These are phyloP conservation scores for Pipa parva DNA, from an alignment of 2,113 vertebrate species.

Conservation along the genomic window DNA sequence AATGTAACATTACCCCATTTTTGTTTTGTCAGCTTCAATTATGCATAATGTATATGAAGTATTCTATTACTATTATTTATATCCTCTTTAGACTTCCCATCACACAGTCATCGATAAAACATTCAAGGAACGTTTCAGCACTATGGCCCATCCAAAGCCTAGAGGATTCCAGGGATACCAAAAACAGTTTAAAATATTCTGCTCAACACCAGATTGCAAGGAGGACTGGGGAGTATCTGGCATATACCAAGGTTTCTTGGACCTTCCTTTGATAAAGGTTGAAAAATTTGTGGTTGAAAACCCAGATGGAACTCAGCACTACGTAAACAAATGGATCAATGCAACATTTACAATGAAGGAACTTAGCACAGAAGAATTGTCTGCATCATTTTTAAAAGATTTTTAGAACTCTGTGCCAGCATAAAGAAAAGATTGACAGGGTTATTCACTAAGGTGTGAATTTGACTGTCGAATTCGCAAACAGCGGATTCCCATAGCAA, in stretches of 20 bases:
- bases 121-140: slow-evolving; percentile 53
- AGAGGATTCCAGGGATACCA: slow-evolving; percentile 38
- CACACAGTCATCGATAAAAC: slow-evolving; percentile 53
- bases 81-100: slow-evolving; percentile 44
- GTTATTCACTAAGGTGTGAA: no score
- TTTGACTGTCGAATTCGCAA: no score
- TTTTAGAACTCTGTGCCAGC: not conserved
- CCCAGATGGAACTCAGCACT: slow-evolving; percentile 44
- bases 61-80: no score
- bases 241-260: slow-evolving; percentile 58
- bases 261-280: slow-evolving; percentile 71
- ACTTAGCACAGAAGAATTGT: slow-evolving; percentile 57
- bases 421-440: no score
- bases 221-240: slow-evolving; percentile 67
- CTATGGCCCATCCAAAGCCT: slow-evolving; percentile 41
- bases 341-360: slow-evolving; percentile 53
- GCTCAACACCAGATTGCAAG: slow-evolving; percentile 49
- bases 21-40: no score
- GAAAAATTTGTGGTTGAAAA: slow-evolving; percentile 65
- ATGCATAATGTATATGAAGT: no score
- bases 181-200: slow-evolving; percentile 64
- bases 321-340: slow-evolving; percentile 60
- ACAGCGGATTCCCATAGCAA: no score
- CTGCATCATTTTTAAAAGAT: not conserved
- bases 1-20: no score